phyloP scores from a whole-genome alignment of 1,140 invertebrate genomes.

The Metaphire vulgaris region DNA sequence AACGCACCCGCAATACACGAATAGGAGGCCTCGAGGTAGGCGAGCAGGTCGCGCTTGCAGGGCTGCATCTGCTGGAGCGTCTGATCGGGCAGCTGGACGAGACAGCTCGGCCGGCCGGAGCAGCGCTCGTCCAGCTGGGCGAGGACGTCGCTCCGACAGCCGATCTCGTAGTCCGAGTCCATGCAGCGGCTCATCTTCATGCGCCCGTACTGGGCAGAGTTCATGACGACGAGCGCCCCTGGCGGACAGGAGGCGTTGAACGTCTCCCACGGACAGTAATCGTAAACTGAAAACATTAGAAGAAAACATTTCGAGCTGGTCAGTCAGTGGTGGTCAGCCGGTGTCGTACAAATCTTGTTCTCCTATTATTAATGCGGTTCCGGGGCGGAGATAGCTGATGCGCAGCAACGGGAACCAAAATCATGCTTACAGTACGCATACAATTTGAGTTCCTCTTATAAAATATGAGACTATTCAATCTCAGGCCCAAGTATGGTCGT shows the following conservation, averaged over 20 bases:
- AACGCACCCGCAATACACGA: not conserved
- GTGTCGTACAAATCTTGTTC: too few species aligned
- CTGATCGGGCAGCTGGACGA: not conserved
- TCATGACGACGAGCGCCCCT: constrained; percentile 17
- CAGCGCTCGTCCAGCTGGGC: constrained; percentile 9
- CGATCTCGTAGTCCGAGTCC: constrained; percentile 2
- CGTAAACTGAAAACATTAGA: not conserved
- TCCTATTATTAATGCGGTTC: too few species aligned
- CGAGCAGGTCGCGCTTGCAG: not conserved
- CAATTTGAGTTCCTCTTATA: too few species aligned
- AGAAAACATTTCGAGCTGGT: not conserved
- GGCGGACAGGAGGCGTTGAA: constrained; percentile 1
- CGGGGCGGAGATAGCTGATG: too few species aligned
- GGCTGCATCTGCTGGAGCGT: not conserved
- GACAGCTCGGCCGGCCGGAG: constrained; percentile 6
- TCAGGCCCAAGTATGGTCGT: too few species aligned
- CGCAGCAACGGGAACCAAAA: too few species aligned
- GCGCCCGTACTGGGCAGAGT: constrained; percentile 15
- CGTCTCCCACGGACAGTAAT: constrained; percentile 6
- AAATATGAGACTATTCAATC: too few species aligned
- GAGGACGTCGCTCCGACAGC: constrained; percentile 5
- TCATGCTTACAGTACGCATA: too few species aligned
- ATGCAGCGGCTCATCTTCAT: not conserved
- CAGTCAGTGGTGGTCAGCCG: too few species aligned
- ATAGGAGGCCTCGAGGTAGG: constrained; percentile 8